Base-by-base conservation (phyloP, 2,888 invertebrate species). In the Lottia gigantea region DNA sequence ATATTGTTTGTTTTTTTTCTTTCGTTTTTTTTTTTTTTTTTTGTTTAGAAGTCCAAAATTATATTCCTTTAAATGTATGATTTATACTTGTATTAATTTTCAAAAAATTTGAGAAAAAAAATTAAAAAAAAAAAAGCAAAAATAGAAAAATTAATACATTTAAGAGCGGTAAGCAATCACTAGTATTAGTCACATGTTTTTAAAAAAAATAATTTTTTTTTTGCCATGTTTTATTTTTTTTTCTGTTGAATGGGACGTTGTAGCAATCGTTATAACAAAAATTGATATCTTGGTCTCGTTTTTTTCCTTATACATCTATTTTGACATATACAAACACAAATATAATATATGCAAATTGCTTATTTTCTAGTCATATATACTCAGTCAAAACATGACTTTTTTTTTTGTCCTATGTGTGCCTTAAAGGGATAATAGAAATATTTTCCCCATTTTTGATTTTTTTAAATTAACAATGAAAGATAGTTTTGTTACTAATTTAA, bases 351-450 rank as follows among this genome's bases (percentile, higher is more conserved):
- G 72, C 73, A 73, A 71, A 65, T 69, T 71, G 71, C 71, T 71
- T 72, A 74, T 71, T 74, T 71, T 75, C 77, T 77, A 77, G 77
- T 77, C 77, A 74, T 78, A 82, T 79, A 78, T 81, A 81, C 81
- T 82, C 81, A 80, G 75, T 79, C 72, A 70, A 80, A 80, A 82
- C 82, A 83, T 82, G 81, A 82, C 82, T 78, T 79, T 83, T 81
- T n/a, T 64, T 62, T 66, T 45, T 62, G 64, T 68, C 69, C 67
- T 69, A 65, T 70, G 64, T 62, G 85, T 85, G 85, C 85, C 85
- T 85, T 85, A 84, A 67, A 78, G 78, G 76, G 79, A 80, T 80
- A 77, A 78, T 79, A 75, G 72, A 55, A 19, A 12, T 55, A 55
- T 55, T 55, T 55, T n/a, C 55, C 55, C 55, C 8, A 55, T 55